Evolutionary conservation across 2,797 vertebrate genomes (phyloP), one percentile per base, ranked within the genome.

Genomic region (Serranus cabrilla): DNA sequence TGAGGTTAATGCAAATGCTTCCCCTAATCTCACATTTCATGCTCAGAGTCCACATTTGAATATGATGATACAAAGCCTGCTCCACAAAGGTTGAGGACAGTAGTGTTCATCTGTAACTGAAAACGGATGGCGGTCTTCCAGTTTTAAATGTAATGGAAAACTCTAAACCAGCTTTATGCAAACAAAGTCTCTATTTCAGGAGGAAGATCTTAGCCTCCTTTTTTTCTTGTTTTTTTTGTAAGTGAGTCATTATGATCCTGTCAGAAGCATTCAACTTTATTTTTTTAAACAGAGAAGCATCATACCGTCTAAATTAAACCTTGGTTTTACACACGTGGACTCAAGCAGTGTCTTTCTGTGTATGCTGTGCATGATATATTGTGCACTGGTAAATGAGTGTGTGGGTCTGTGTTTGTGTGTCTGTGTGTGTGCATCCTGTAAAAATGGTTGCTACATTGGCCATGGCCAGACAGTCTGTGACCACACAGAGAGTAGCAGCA

Each of bases 401-500:
- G 45, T 71, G 45, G 34, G 49, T 68, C 45, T 60, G 34, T 55
- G 23, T 52, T 4, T 45, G 17, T 75, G 68, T 85, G 43, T 79
- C 64, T 76, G 69, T 27, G 27, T 27, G 27, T 27, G 27, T 71
- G 57, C n/a, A 69, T 82, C 85, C 79, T 85, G 79, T 91, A 87
- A 89, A 92, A 90, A 81, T 59, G 78, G 51, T 73, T 87, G 75
- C 76, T 84, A 69, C 69, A 86, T 84, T 57, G 85, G 80, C 88
- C 80, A 68, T 85, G 85, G 92, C 93, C 93, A 93, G 91, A 92
- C 89, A 90, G 93, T 94, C 92, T 94, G 89, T 92, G 92, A 85
- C 94, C 94, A 94, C 95, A 96, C 95, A 95, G 90, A 83, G 88
- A 84, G 93, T 46, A 80, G 73, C 91, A 93, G 92, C 90, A 76